Base-by-base conservation (phyloP, 2,888 invertebrate species). In the Clivina fossor region DNA sequence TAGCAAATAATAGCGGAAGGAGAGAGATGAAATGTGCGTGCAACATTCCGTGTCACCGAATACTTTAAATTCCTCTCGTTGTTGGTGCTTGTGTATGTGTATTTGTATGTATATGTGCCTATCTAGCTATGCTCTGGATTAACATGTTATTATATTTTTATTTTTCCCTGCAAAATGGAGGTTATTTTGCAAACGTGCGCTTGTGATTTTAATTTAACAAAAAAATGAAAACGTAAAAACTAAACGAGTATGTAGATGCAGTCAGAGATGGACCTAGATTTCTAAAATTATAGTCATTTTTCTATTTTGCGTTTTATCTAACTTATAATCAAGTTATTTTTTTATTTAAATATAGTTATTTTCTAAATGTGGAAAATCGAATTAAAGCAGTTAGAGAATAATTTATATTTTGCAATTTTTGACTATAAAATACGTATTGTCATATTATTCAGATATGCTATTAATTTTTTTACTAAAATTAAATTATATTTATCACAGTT, bases 21-120 rank as follows among this genome's bases (percentile, higher is more conserved):
- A 47, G 9, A 15, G 19, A 33, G 33, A 33, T 28, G 32, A 32
- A n/a, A 40, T 49, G 44, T 24, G 53, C 26, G 33, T 53, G 53
- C 44, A 47, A 9, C 22, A 22, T 47, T 47, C 26, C 44, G 26
- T 53, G 30, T 47, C 43, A 28, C 40, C 40, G 40, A 38, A 38
- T 44, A 53, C 53, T 53, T 44, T 44, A 53, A 53, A 53, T 53
- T 53, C 53, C 44, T 33, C 44, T 53, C 44, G 41, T 26, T 41
- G 28, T 13, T 44, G 43, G 22, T 32, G 41, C 47, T 15, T n/a
- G n/a, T n/a, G n/a, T n/a, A n/a, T n/a, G n/a, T n/a, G n/a, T n/a
- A n/a, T n/a, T n/a, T n/a, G n/a, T n/a, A n/a, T n/a, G n/a, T n/a
- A n/a, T n/a, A n/a, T n/a, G n/a, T n/a, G n/a, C n/a, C n/a, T n/a